Base-by-base conservation (phyloP, 2,888 invertebrate species). In the Drosophila ezoana region DNA sequence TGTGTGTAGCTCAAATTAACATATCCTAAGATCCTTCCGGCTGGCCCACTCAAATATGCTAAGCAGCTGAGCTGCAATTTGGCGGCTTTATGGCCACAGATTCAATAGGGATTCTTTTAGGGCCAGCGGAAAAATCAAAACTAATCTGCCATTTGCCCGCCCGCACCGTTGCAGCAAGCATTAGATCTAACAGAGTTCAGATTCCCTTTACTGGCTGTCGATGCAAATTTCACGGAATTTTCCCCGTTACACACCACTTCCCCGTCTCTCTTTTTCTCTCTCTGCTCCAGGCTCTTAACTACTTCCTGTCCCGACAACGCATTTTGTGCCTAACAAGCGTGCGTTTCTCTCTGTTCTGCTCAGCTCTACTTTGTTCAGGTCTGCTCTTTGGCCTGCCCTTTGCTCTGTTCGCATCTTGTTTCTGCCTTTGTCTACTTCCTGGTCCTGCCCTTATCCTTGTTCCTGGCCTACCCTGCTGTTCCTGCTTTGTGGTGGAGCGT, bases 41-140 rank as follows among this genome's bases (percentile, higher is more conserved):
- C 63, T 58, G 43, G 75, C 79, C 83, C 80, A 84, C 83, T 84
- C 89, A 84, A 85, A 89, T 87, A 84, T 84, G 83, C 89, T 79
- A 84, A 84, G 58, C 82, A 83, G 89, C 72, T 85, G 49, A 60
- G 86, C 89, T 84, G 88, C 83, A 89, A 84, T 89, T 84, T 84
- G 83, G 86, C 79, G 75, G 86, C 87, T 77, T 89, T 87, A 89
- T 69, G 87, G 72, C 81, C 76, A 70, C 70, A 87, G 81, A 85
- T 87, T 89, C 89, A 83, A 83, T 89, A 87, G 89, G 65, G 47
- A 64, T 28, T 3, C 66, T 64, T 67, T 70, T 62, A 68, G 48
- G 61, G 69, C 86, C 69, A 62, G 60, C 67, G 85, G 69, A 89
- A 83, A 89, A 84, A 89, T 84, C 83, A 84, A 89, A 84, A 84